Conservation (phyloP, 2,888 invertebrate species). For the Rhogogaster chlorosoma region DNA sequence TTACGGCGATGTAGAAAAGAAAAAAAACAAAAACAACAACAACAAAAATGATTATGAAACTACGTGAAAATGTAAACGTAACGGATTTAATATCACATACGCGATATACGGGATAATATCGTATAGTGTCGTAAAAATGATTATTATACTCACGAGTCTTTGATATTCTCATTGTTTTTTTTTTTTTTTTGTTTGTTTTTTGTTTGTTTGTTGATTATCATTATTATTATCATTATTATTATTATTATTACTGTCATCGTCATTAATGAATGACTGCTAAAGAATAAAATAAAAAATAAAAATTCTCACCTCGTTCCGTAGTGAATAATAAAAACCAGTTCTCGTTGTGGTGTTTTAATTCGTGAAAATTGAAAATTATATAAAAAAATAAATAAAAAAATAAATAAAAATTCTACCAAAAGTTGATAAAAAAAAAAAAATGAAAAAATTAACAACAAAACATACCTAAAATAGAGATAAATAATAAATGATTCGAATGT, state of each 20-base stretch:
- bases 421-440: not conserved
- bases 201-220: no score
- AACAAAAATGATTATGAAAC: not conserved
- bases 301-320: not conserved
- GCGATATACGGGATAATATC: not conserved
- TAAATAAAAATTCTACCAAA: not conserved
- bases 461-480: not conserved
- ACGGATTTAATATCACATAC: not conserved
- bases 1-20: constrained; percentile 9
- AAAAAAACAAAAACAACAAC: not conserved
- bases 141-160: not conserved
- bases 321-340: not conserved
- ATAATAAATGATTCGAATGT: not conserved
- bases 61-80: not conserved
- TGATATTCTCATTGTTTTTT: not conserved
- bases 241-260: not conserved
- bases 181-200: no score
- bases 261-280: not conserved
- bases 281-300: not conserved
- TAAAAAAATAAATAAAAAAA: not conserved
- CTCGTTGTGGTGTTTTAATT: not conserved
- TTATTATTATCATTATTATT: no score
- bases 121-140: not conserved
- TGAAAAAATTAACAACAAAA: not conserved
- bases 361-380: not conserved